Base-by-base conservation (phyloP, 2,113 vertebrate species). In the Dermatemys mawii region DNA sequence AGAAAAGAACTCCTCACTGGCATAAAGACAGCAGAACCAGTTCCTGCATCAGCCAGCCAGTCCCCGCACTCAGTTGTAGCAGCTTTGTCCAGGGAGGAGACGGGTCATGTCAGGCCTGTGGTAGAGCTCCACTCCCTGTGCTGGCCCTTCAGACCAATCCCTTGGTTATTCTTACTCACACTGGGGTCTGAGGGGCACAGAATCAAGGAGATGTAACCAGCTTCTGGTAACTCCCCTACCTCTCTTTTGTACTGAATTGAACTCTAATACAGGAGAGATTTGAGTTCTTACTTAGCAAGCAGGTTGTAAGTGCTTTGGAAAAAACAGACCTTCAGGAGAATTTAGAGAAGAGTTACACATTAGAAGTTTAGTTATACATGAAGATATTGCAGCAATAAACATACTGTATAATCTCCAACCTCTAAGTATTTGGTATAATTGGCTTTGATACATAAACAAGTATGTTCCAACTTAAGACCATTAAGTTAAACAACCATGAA, bases 401-500 rank as follows among this genome's bases (percentile, higher is more conserved):
- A 29, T 51, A 78, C 13, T 4, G 24, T 32, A 63, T 63, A 8
- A 38, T 88, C 57, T 29, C n/a, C 73, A 55, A 88, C 78, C 5
- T 2, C 12, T 4, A 81, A 82, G 21, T 82, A 90, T 91, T 93
- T 92, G 76, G 32, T 86, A 63, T 35, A 90, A 79, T 44, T 90
- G 78, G 63, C n/a, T 78, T 87, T 51, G 85, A 50, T 67, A 53
- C 17, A 78, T 86, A 96, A 92, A 94, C 54, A 96, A 95, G 91
- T 86, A 92, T 3, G 38, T 5, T 89, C 29, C 19, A 55, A 88
- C 32, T 84, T 94, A 90, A 32, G 86, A 86, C 60, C 76, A 35
- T 24, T 48, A 80, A 57, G 83, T 46, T 93, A 93, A 90, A 89
- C 82, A 95, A 79, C 48, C 32, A 76, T 73, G 11, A 96, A 92